Conservation (phyloP, 2,888 invertebrate genomes). For the Ichneumoninae sp. region DNA sequence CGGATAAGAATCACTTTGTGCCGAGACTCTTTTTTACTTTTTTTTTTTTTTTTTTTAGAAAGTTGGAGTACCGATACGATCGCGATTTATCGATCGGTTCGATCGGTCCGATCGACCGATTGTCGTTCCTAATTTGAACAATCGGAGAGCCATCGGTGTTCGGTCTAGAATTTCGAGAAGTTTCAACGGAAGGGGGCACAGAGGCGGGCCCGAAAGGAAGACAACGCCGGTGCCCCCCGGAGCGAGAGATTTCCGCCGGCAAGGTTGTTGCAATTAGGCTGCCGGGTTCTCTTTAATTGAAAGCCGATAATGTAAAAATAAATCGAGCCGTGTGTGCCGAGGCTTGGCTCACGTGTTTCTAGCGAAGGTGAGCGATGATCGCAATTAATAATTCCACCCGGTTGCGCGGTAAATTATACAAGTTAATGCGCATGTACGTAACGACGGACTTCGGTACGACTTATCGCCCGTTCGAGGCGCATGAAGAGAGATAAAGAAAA, state of each 20-base stretch:
- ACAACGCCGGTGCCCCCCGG: conserved; percentile 6
- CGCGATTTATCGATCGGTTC: neutral
- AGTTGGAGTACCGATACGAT: neutral
- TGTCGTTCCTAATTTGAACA: conserved; percentile 3
- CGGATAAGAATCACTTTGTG: neutral
- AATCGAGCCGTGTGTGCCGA: neutral
- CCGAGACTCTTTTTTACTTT: neutral
- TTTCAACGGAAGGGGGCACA: neutral
- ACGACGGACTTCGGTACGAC: conserved; percentile 20
- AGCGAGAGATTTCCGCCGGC: conserved; percentile 34
- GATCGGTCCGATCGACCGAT: neutral
- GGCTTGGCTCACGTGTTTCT: conserved; percentile 2
- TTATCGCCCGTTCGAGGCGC: conserved; percentile 4
- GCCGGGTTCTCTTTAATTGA: conserved; percentile 37
- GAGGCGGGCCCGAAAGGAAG: neutral
- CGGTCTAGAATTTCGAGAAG: neutral
- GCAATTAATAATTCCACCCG: conserved; percentile 52
- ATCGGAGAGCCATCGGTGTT: conserved; percentile 9
- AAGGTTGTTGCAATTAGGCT: conserved; percentile 56
- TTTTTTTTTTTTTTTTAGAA: conserved; percentile 8
- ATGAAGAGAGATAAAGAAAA: conserved; percentile 1
- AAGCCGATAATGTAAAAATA: conserved; percentile 24
- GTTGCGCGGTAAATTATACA: conserved; percentile 28
- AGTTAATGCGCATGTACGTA: conserved; percentile 22
- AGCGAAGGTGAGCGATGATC: conserved; percentile 56